Conservation (phyloP, 1,140 invertebrate species). For the Ips nitidus region DNA sequence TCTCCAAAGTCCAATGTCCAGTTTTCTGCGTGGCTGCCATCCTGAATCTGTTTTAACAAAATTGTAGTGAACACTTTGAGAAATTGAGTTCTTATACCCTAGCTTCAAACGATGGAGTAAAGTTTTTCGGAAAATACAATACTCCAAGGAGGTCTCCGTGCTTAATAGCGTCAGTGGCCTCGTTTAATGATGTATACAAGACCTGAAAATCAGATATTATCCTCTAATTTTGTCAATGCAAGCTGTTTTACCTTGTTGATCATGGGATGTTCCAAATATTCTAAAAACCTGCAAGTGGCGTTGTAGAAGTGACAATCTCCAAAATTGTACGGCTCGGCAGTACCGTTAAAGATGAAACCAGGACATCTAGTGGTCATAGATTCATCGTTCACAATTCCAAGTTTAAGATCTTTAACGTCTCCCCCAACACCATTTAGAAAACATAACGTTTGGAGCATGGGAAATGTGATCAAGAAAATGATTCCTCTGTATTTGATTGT, state of each 20-base stretch:
- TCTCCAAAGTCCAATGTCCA: slow-evolving; percentile 60
- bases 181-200: slow-evolving; percentile 56
- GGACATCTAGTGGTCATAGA: slow-evolving; percentile 51
- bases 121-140: slow-evolving; percentile 73
- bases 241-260: slow-evolving; percentile 50
- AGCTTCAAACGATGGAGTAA: slow-evolving; percentile 64
- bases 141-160: slow-evolving; percentile 68
- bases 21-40: slow-evolving; percentile 55
- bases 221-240: too few species aligned
- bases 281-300: slow-evolving; percentile 61
- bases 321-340: slow-evolving; percentile 43
- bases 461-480: slow-evolving; percentile 79
- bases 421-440: slow-evolving; percentile 82
- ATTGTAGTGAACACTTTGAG: background rate
- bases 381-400: slow-evolving; percentile 80
- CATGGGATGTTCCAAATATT: slow-evolving; percentile 55
- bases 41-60: slow-evolving; percentile 49
- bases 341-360: slow-evolving; percentile 43
- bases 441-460: slow-evolving; percentile 74
- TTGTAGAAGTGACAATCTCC: slow-evolving; percentile 57
- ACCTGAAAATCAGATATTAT: slow-evolving; percentile 32
- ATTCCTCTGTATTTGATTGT: slow-evolving; percentile 62
- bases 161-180: slow-evolving; percentile 63
- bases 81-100: slow-evolving; percentile 42
- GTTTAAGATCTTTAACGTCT: slow-evolving; percentile 68